Percentiles rank a stretch among this genome's conserved stretches.
Evolutionary conservation across 2,797 vertebrate species (phyloP).

Genomic region (Crotalus adamanteus): DNA sequence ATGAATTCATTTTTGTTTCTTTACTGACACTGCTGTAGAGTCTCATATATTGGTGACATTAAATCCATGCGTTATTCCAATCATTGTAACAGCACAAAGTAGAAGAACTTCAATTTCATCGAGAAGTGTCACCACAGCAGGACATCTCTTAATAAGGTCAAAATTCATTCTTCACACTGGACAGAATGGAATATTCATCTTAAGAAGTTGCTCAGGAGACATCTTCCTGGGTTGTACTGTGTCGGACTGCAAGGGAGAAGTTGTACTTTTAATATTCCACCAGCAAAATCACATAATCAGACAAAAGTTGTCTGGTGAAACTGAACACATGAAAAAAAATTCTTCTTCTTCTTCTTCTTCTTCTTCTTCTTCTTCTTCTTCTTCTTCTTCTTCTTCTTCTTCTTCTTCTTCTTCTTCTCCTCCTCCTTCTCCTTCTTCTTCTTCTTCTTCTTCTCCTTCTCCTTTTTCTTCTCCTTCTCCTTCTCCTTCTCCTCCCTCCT

Average conservation of each 20-base stretch:
- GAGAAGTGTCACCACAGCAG: not conserved
- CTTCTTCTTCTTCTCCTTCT: too few species aligned
- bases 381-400: too few species aligned
- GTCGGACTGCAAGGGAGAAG: not conserved
- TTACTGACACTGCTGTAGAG: constrained; percentile 28
- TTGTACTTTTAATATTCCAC: not conserved
- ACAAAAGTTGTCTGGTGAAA: not conserved
- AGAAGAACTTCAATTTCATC: not conserved
- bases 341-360: not conserved
- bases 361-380: too few species aligned
- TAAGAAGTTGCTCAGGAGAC: not conserved
- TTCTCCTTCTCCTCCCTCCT: too few species aligned
- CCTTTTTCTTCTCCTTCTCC: accelerated
- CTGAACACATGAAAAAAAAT: not conserved
- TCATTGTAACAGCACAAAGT: not conserved
- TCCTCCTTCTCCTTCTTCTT: not conserved
- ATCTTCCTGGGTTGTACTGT: not conserved
- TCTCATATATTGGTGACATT: constrained; percentile 16
- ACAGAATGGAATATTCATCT: not conserved
- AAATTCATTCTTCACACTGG: not conserved
- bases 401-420: not conserved
- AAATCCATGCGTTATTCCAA: constrained; percentile 19
- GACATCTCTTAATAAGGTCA: not conserved
- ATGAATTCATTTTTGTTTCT: constrained; percentile 22
- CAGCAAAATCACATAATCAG: not conserved